Evolutionary conservation across 1,140 invertebrate species (phyloP).

Genomic region (Drosophila dunni): DNA sequence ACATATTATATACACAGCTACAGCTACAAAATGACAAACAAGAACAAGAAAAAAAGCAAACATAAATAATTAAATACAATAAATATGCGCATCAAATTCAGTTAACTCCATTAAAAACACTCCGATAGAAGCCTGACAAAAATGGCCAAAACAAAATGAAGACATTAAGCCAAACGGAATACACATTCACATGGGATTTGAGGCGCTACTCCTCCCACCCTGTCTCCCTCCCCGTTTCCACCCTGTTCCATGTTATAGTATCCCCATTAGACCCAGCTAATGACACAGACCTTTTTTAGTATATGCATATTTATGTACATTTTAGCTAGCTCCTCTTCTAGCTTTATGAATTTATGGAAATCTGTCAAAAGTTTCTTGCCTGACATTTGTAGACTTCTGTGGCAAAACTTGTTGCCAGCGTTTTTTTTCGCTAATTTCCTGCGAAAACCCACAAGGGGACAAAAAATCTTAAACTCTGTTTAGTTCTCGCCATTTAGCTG

Average conservation of each 20-base stretch:
- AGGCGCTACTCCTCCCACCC: not conserved
- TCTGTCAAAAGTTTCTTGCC: constrained; percentile 16
- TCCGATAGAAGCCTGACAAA: not conserved
- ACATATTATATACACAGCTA: not conserved
- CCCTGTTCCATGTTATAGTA: not conserved
- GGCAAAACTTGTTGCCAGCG: not conserved
- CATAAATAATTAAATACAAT: constrained; percentile 57
- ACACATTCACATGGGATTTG: constrained; percentile 2
- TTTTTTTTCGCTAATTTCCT: no score
- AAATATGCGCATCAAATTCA: constrained; percentile 69
- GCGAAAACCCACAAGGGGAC: no score
- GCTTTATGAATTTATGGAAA: constrained; percentile 22
- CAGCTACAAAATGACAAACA: constrained; percentile 8
- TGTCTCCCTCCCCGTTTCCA: no score
- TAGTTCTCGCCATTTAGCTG: no score
- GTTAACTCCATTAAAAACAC: constrained; percentile 6
- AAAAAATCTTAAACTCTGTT: no score
- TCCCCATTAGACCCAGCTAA: constrained; percentile 40
- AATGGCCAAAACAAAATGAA: constrained; percentile 37
- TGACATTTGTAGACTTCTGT: constrained; percentile 28
- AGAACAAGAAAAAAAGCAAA: constrained; percentile 18
- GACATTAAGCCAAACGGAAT: constrained; percentile 22
- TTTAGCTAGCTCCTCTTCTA: not conserved
- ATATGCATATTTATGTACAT: constrained; percentile 13
- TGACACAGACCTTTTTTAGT: constrained; percentile 26